Evolutionary conservation across 2,797 vertebrate species (phyloP).

Genomic region (Hydrocynus forskahlii): DNA sequence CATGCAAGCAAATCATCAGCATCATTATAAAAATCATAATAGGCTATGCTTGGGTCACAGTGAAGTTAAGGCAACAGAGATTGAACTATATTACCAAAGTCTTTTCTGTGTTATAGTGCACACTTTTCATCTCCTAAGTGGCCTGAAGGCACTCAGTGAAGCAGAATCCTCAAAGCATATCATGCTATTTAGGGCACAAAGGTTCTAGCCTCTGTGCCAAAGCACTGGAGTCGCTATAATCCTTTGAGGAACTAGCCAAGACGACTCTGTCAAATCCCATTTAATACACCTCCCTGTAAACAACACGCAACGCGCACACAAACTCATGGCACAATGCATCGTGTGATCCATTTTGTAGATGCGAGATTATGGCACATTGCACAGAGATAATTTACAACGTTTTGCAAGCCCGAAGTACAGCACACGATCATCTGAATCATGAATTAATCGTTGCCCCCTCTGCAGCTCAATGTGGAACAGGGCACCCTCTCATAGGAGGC

Average conservation of each 20-base stretch:
- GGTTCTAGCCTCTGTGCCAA: conserved; percentile 55
- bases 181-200: conserved; percentile 70
- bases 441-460: background rate
- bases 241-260: conserved; percentile 5
- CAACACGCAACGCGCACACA: background rate
- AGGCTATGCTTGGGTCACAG: too few species aligned
- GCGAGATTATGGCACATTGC: background rate
- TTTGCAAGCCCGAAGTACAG: conserved; percentile 44
- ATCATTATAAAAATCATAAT: too few species aligned
- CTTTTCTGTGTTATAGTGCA: too few species aligned
- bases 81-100: too few species aligned
- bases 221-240: conserved; percentile 36
- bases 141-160: background rate
- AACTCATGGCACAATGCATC: background rate
- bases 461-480: conserved; percentile 47
- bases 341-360: conserved; percentile 3
- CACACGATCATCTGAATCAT: conserved; percentile 20
- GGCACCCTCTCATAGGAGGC: conserved; percentile 43
- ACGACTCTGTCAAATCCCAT: conserved; percentile 18
- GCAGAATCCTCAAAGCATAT: conserved; percentile 67
- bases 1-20: too few species aligned
- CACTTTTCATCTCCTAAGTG: too few species aligned
- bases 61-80: too few species aligned
- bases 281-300: conserved; percentile 27
- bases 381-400: background rate